Evolutionary conservation across 2,797 vertebrate species (phyloP).

Genomic region (Oreochromis grahami): DNA sequence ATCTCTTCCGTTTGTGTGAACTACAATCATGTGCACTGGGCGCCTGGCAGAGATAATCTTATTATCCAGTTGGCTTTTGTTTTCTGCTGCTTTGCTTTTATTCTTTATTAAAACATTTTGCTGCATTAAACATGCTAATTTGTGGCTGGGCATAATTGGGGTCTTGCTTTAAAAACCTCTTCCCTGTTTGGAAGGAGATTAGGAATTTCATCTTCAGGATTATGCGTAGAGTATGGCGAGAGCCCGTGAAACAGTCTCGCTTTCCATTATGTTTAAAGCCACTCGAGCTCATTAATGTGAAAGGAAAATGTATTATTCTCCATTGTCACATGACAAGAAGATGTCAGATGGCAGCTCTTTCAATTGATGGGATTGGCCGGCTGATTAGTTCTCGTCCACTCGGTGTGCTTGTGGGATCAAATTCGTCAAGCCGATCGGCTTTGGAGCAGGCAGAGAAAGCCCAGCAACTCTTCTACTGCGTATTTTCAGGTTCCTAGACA

Average conservation of each 20-base stretch:
- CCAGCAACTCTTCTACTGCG: constrained; percentile 11
- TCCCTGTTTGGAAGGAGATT: constrained; percentile 77
- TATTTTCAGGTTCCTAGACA: constrained; percentile 39
- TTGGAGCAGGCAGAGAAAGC: constrained; percentile 27
- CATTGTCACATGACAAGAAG: constrained; percentile 67
- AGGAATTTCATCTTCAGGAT: constrained; percentile 78
- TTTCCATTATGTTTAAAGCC: constrained; percentile 74
- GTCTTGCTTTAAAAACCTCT: constrained; percentile 72
- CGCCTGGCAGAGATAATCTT: constrained; percentile 75
- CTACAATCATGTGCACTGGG: constrained; percentile 70
- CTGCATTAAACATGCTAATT: constrained; percentile 78
- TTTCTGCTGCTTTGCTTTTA: constrained; percentile 71
- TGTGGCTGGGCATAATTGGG: constrained; percentile 73
- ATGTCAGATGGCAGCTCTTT: constrained; percentile 51
- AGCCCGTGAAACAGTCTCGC: constrained; percentile 72
- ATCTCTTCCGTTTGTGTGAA: constrained; percentile 73
- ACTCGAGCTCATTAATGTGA: constrained; percentile 74
- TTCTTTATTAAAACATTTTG: constrained; percentile 79
- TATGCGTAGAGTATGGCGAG: constrained; percentile 68
- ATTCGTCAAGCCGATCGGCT: constrained; percentile 51
- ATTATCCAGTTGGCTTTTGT: constrained; percentile 78
- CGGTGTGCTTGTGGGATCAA: constrained; percentile 21
- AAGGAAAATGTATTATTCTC: constrained; percentile 69
- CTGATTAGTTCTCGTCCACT: constrained; percentile 45
- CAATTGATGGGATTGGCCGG: constrained; percentile 49